Conservation (phyloP, 23 tunicate genomes). For the Halocynthia roretzi region DNA sequence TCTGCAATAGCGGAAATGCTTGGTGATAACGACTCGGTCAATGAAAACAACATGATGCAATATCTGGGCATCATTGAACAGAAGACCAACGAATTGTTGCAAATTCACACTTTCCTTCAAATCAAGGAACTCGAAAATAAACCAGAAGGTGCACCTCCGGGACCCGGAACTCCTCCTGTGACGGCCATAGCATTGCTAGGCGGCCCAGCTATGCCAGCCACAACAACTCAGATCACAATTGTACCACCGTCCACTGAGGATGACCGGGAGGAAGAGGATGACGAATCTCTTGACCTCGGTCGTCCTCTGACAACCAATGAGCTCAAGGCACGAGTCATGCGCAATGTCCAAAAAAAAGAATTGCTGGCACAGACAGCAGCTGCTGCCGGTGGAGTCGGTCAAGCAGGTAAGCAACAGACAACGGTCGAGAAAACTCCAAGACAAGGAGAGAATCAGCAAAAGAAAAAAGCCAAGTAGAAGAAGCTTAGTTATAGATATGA, state of each 20-base stretch:
- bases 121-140: slow-evolving; percentile 60
- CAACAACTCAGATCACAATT: slow-evolving; percentile 49
- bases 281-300: slow-evolving; percentile 72
- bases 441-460: slow-evolving; percentile 30
- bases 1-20: slow-evolving; percentile 63
- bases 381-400: neutral
- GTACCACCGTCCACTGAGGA: slow-evolving; percentile 89
- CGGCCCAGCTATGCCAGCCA: slow-evolving; percentile 73
- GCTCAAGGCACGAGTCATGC: slow-evolving; percentile 54
- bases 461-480: slow-evolving; percentile 4
- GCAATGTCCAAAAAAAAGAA: slow-evolving; percentile 60
- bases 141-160: slow-evolving; percentile 42
- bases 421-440: slow-evolving; percentile 55
- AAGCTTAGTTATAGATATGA: no score
- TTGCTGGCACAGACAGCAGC: slow-evolving; percentile 12
- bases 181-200: slow-evolving; percentile 73
- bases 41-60: slow-evolving; percentile 96
- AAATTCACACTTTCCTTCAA: slow-evolving; percentile 88
- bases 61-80: slow-evolving; percentile 89
- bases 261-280: slow-evolving; percentile 65
- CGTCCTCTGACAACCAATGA: slow-evolving; percentile 75
- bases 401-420: slow-evolving; percentile 22
- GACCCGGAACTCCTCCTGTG: slow-evolving; percentile 52
- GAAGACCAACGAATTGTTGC: slow-evolving; percentile 86
- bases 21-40: slow-evolving; percentile 68